Evolutionary conservation across 1,140 invertebrate species (phyloP), one percentile per base, ranked within the genome.

Genomic region (Rhynchophorus ferrugineus): DNA sequence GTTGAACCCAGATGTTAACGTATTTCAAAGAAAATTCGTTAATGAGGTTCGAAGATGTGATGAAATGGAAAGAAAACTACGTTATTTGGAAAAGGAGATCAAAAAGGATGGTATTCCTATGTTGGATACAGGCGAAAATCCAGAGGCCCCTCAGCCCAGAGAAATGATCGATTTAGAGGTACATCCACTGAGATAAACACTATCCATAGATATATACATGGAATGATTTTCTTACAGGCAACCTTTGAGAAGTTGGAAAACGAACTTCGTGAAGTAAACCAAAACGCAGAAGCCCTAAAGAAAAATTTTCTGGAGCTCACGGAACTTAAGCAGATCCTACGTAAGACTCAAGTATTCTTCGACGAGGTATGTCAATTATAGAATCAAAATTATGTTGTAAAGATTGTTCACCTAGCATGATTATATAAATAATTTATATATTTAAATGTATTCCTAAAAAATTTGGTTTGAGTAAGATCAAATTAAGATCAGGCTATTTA

Each of bases 101-200:
- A 90, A 93, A 59, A 97, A 96, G 63, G 96, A 99, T 75, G 88
- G 82, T 3, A 96, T 99, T 57, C 91, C 91, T 0, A 95, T 98
- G 86, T 68, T 95, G 68, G 95, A 98, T 64, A 93, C 92, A 1
- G 94, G 93, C 1, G 95, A 99, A 68, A 97, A 92, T 69, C 95
- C 95, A 0, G 95, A 98, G 71, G 96, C 96, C 7, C 96, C 96
- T 0, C 92, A 95, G 62, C 95, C 96, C 0, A 78, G 95, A 44
- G 96, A 99, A 74, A 99, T 99, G 94, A 97, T 98, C 62, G 96
- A 99, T 75, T 75, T 99, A 37, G 96, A 99, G 80, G 90, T 91
- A 72, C 62, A 53, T 58, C 24, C 47, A 20, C 5, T 19, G 42
- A 9, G n/a, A n/a, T n/a, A n/a, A n/a, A n/a, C n/a, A n/a, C n/a